phyloP scores from a whole-genome alignment of 2,113 vertebrate species.

The Phalacrocorax pelagicus region DNA sequence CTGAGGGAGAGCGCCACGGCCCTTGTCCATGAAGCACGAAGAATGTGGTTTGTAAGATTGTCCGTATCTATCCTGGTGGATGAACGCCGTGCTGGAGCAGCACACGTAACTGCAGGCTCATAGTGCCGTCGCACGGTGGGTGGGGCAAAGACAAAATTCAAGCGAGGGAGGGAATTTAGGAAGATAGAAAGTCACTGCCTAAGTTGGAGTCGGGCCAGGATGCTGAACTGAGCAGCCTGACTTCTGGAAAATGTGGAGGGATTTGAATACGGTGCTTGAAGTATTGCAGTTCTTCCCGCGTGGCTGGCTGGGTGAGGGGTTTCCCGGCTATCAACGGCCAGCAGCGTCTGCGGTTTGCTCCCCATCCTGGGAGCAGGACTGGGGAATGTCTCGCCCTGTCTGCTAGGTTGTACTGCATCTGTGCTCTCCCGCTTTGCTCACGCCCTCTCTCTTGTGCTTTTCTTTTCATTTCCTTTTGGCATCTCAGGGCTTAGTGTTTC shows the following conservation, averaged over 20 bases:
- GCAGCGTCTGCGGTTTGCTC: neutral
- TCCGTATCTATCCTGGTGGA: neutral
- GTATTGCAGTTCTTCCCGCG: neutral
- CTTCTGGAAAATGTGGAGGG: neutral
- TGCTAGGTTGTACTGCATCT: neutral
- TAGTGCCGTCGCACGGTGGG: accelerated
- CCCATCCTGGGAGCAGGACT: neutral
- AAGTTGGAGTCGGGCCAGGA: neutral
- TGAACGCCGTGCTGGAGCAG: neutral
- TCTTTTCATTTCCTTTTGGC: neutral
- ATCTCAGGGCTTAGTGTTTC: neutral
- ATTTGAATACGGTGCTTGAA: neutral
- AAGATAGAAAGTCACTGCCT: neutral
- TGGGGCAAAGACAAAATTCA: neutral
- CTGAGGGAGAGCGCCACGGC: accelerated
- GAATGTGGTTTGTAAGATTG: neutral
- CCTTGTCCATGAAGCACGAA: accelerated
- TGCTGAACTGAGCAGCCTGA: neutral
- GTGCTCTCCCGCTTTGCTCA: neutral
- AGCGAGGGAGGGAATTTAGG: neutral
- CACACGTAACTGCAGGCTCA: neutral
- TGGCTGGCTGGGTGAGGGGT: neutral
- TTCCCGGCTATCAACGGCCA: accelerated
- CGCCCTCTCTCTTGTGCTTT: neutral
- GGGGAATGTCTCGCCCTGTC: neutral